These are phyloP conservation scores for Fulmarus glacialis DNA, from an alignment of 2,113 vertebrate species.

Conservation along the genomic window DNA sequence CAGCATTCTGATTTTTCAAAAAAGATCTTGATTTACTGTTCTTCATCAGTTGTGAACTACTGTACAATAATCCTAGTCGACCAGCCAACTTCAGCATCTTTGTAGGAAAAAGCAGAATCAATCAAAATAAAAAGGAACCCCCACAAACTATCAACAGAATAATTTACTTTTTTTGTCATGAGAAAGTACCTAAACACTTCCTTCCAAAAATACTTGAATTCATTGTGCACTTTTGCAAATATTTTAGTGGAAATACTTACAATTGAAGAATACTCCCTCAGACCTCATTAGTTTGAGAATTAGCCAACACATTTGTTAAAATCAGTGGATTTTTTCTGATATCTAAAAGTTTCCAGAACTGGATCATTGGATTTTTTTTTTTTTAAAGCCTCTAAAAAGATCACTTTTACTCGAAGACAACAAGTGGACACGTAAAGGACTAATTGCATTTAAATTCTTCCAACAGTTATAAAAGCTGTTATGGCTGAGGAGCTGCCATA, in stretches of 20 bases:
- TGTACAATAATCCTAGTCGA: neutral
- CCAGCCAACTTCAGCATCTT: neutral
- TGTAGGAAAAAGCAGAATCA: neutral
- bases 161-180: neutral
- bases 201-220: neutral
- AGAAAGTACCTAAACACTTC: neutral
- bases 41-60: neutral
- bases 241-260: neutral
- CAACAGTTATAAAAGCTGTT: constrained; percentile 65
- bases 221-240: neutral
- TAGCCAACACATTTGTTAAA: neutral
- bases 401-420: neutral
- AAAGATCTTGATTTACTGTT: neutral
- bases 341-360: neutral
- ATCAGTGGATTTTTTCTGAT: neutral
- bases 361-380: neutral
- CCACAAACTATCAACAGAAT: neutral
- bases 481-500: constrained; percentile 55
- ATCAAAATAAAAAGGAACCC: neutral
- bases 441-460: constrained; percentile 65
- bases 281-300: neutral
- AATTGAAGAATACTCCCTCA: neutral
- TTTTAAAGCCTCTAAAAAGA: neutral
- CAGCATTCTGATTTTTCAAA: neutral
- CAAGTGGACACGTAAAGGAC: neutral